phyloP scores from a whole-genome alignment of 2,888 invertebrate species.

The Tubulanus polymorphus region DNA sequence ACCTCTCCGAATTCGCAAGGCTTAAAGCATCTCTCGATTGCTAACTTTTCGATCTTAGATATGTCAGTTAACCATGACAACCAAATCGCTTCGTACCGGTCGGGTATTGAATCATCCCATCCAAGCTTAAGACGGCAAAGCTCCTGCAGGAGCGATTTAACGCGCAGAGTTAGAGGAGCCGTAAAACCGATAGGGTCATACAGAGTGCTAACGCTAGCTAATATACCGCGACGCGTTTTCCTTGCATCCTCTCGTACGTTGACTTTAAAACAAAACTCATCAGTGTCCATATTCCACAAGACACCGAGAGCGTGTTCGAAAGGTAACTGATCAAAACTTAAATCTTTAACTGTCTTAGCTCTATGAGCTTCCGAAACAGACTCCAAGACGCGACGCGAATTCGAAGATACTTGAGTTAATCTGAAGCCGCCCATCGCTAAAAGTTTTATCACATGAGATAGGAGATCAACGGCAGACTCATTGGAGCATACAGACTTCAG shows the following conservation, averaged over 20 bases:
- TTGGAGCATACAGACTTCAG: neutral
- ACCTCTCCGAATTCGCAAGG: neutral
- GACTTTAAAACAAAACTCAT: conserved; percentile 4
- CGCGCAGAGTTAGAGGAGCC: neutral
- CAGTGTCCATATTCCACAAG: conserved; percentile 6
- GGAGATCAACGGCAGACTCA: neutral
- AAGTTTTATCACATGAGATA: neutral
- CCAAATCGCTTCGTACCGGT: neutral
- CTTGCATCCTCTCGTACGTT: neutral
- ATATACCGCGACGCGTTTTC: conserved; percentile 4
- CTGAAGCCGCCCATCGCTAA: conserved; percentile 5
- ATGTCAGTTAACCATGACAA: conserved; percentile 1
- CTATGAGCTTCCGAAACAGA: neutral
- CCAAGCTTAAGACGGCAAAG: conserved; percentile 6
- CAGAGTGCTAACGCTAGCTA: conserved; percentile 4
- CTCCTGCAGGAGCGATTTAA: conserved; percentile 8
- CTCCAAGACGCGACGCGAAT: neutral
- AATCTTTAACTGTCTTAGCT: neutral
- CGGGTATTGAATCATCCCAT: conserved; percentile 12
- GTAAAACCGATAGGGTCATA: conserved; percentile 11
- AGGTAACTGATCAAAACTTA: neutral
- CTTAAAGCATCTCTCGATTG: neutral
- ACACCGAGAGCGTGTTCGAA: conserved; percentile 5
- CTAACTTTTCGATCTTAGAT: neutral
- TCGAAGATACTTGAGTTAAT: neutral